Evolutionary conservation across 2,888 invertebrate species (phyloP).

Genomic region (Villa cingulata): DNA sequence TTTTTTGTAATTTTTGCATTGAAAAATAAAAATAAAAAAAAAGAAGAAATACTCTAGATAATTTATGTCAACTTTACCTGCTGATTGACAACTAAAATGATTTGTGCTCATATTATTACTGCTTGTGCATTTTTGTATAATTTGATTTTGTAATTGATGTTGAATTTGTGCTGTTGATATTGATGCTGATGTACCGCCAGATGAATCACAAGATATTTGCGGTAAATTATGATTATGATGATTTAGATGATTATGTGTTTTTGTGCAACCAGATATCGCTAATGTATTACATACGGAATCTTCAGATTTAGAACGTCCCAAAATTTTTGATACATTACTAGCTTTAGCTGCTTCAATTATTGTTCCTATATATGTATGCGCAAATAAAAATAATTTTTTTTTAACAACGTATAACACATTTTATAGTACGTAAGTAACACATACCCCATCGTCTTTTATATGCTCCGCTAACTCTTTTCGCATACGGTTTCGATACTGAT

Average conservation of each 20-base stretch:
- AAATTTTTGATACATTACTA: slow-evolving; percentile 63
- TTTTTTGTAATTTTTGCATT: too few species aligned
- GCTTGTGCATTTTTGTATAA: background rate
- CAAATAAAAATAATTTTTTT: background rate
- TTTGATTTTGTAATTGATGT: background rate
- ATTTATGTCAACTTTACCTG: background rate
- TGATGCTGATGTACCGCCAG: too few species aligned
- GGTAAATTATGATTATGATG: background rate
- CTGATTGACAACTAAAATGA: background rate
- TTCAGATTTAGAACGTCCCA: slow-evolving; percentile 68
- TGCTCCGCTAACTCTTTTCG: slow-evolving; percentile 40
- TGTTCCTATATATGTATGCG: slow-evolving; percentile 35
- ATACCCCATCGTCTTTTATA: slow-evolving; percentile 65
- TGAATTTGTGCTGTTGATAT: background rate
- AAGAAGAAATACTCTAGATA: too few species aligned
- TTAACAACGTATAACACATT: too few species aligned
- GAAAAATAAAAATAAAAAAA: too few species aligned
- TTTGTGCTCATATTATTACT: background rate
- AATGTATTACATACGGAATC: slow-evolving; percentile 59
- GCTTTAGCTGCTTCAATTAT: slow-evolving; percentile 76
- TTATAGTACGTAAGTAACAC: background rate
- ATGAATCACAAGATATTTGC: background rate
- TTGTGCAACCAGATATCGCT: slow-evolving; percentile 24
- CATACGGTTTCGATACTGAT: slow-evolving; percentile 29
- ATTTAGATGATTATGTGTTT: slow-evolving; percentile 24